A percentile compares a stretch with the other conserved stretches of the same genome.
Conservation (phyloP, 1,140 invertebrate genomes). For the Apocrypta bakeri region DNA sequence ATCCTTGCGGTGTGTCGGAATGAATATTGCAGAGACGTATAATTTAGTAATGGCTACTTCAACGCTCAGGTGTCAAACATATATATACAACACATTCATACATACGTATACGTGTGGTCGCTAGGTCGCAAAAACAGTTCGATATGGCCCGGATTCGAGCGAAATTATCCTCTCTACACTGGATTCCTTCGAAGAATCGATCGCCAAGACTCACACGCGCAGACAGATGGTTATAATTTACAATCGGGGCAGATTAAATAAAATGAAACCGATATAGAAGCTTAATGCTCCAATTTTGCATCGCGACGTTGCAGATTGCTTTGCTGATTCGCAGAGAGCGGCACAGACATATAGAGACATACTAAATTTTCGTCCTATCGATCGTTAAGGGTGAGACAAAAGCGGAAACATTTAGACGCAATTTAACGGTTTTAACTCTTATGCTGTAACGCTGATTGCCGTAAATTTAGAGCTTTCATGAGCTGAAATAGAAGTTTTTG, state of each 20-base stretch:
- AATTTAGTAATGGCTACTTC: constrained; percentile 9
- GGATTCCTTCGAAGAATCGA: background rate
- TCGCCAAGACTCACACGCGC: background rate
- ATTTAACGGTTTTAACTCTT: too few species aligned
- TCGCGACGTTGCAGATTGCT: too few species aligned
- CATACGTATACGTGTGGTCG: too few species aligned
- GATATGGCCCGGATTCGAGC: background rate
- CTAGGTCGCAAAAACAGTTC: background rate
- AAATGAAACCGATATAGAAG: background rate
- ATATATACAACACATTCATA: background rate
- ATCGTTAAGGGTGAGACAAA: background rate
- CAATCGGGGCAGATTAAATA: background rate
- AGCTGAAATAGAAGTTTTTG: background rate
- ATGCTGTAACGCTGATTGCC: too few species aligned
- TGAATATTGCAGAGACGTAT: background rate
- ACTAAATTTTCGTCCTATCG: background rate
- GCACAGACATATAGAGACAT: background rate
- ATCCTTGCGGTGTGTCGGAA: background rate
- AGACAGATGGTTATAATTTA: constrained; percentile 3
- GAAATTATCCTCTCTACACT: background rate
- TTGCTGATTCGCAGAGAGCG: background rate
- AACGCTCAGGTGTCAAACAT: too few species aligned
- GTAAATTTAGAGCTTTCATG: too few species aligned
- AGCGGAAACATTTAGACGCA: too few species aligned
- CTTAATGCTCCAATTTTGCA: constrained; percentile 25